Percentiles rank a stretch among this genome's conserved stretches.
Conservation (phyloP, 2,113 vertebrate species). For the Neodontobutis hainanensis region DNA sequence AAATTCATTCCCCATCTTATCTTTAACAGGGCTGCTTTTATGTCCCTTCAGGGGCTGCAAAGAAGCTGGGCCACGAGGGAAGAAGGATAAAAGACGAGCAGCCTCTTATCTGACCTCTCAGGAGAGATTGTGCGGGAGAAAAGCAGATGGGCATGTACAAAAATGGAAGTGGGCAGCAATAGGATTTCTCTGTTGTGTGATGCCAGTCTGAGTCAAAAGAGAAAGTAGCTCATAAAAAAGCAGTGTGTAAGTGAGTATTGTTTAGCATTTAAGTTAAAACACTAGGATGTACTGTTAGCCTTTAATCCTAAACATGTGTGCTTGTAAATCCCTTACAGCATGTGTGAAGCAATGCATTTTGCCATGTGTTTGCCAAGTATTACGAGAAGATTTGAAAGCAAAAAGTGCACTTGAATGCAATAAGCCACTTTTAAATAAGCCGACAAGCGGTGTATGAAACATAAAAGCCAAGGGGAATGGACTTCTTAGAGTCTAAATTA, state of each 20-base stretch:
- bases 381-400: background rate
- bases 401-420: too few species aligned
- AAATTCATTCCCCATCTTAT: constrained; percentile 47
- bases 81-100: constrained; percentile 38
- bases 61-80: constrained; percentile 7
- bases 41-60: constrained; percentile 35
- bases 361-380: background rate
- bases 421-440: too few species aligned
- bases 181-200: constrained; percentile 23
- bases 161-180: constrained; percentile 40
- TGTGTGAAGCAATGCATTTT: background rate
- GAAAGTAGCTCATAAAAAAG: constrained; percentile 48
- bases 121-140: constrained; percentile 33
- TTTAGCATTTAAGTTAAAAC: constrained; percentile 2
- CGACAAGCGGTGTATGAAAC: background rate
- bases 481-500: background rate
- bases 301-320: constrained; percentile 9
- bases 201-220: constrained; percentile 33
- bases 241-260: constrained; percentile 6
- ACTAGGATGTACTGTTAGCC: background rate
- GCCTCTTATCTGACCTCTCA: constrained; percentile 51
- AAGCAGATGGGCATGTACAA: constrained; percentile 33
- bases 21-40: constrained; percentile 45
- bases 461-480: background rate
- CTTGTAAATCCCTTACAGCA: background rate